Evolutionary conservation across 2,888 invertebrate species (phyloP).

Genomic region (Chironomus riparius): DNA sequence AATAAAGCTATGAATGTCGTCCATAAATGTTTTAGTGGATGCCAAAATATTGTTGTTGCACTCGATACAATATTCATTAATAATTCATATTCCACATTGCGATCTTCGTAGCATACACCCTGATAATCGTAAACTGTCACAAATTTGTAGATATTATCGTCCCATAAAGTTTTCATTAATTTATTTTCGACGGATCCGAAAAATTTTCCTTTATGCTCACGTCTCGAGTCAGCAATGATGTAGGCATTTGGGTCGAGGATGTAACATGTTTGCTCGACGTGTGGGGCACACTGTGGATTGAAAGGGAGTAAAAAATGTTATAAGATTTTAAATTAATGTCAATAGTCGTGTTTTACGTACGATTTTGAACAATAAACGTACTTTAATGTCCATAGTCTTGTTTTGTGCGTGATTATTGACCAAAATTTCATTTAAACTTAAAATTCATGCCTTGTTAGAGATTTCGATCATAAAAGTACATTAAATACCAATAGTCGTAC

Average conservation of each 20-base stretch:
- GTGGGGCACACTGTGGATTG: not conserved
- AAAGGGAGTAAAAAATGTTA: not conserved
- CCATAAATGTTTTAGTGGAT: slow-evolving; percentile 11
- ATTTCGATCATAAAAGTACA: too few species aligned
- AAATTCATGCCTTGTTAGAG: too few species aligned
- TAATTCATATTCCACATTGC: slow-evolving; percentile 31
- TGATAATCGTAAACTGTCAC: slow-evolving; percentile 57
- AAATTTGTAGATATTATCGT: slow-evolving; percentile 48
- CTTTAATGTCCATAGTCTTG: too few species aligned
- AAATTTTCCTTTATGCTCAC: slow-evolving; percentile 52
- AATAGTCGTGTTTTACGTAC: too few species aligned
- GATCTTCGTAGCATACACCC: slow-evolving; percentile 52
- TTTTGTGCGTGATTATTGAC: too few species aligned
- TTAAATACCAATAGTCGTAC: too few species aligned
- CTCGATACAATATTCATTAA: not conserved
- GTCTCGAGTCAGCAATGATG: slow-evolving; percentile 49
- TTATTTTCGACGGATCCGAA: slow-evolving; percentile 54
- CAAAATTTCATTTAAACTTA: too few species aligned
- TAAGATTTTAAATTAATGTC: not conserved
- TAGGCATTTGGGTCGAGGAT: slow-evolving; percentile 63
- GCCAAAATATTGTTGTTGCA: not conserved
- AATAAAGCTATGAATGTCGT: not conserved
- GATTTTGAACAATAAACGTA: too few species aligned
- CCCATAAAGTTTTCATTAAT: slow-evolving; percentile 49
- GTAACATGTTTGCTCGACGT: slow-evolving; percentile 48